Evolutionary conservation across 2,113 vertebrate genomes (phyloP).

Genomic region (Oryzias melastigma): DNA sequence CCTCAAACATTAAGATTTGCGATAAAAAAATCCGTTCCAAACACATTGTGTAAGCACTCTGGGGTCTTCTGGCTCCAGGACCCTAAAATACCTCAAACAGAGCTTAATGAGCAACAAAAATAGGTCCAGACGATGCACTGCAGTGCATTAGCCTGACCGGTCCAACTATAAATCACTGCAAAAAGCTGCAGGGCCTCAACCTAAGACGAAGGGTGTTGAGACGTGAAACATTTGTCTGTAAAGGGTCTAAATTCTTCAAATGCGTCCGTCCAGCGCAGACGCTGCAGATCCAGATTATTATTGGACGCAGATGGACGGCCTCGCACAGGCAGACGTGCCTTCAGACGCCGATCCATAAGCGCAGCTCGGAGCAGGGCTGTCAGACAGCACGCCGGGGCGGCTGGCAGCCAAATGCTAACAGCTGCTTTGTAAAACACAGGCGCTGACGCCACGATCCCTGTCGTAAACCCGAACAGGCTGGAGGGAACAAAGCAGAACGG

Average conservation of each 20-base stretch:
- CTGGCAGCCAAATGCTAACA: conserved; percentile 42
- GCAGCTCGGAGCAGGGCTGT: conserved; percentile 20
- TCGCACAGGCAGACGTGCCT: conserved; percentile 27
- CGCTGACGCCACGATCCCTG: conserved; percentile 36
- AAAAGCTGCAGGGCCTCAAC: conserved; percentile 11
- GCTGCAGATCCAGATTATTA: conserved; percentile 37
- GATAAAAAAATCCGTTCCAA: no score
- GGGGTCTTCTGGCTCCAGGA: not conserved
- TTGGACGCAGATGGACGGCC: conserved; percentile 52
- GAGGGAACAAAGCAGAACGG: not conserved
- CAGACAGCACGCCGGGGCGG: conserved; percentile 43
- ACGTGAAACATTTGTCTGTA: conserved; percentile 34
- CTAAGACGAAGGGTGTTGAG: conserved; percentile 34
- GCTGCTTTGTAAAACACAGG: conserved; percentile 63
- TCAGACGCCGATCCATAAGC: conserved; percentile 47
- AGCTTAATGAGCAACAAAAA: conserved; percentile 13
- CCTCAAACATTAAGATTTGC: no score
- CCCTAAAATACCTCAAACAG: conserved; percentile 4
- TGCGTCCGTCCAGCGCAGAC: conserved; percentile 30
- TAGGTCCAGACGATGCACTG: conserved; percentile 26
- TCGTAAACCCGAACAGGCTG: conserved; percentile 51
- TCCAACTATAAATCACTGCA: conserved; percentile 18
- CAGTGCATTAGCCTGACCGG: conserved; percentile 10
- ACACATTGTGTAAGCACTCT: no score
- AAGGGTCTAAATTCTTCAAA: conserved; percentile 30